phyloP scores from a whole-genome alignment of 1,140 invertebrate genomes.

The Lordiphosa collinella region DNA sequence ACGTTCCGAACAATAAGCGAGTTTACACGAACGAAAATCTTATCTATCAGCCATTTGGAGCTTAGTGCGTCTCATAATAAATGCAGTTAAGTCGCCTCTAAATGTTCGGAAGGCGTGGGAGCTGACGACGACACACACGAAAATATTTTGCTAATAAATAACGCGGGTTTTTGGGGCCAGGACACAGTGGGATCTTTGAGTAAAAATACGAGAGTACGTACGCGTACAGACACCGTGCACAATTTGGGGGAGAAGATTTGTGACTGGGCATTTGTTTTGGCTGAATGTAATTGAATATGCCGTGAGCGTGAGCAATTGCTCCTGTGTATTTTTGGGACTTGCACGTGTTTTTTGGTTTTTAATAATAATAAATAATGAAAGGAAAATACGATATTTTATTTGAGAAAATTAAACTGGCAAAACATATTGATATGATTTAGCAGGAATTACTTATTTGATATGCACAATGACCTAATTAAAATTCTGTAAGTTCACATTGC shows the following conservation, averaged over 20 bases:
- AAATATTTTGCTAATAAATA: conserved; percentile 63
- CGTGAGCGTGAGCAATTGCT: background rate
- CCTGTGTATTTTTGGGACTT: too few relatives aligned
- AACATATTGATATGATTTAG: background rate
- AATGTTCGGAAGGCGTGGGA: conserved; percentile 29
- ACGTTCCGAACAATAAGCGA: background rate
- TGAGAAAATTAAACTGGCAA: background rate
- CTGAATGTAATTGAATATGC: conserved; percentile 59
- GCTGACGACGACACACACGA: conserved; percentile 2
- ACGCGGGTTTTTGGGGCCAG: conserved; percentile 18
- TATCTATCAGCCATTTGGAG: conserved; percentile 50
- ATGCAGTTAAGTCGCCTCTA: conserved; percentile 58
- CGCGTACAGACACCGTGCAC: conserved; percentile 8
- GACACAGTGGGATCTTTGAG: conserved; percentile 2
- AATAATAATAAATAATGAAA: conserved; percentile 37
- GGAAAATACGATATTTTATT: conserved; percentile 16
- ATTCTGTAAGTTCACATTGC: too few relatives aligned
- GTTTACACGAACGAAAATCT: conserved; percentile 29
- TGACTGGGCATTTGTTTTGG: conserved; percentile 60
- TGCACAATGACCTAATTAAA: too few relatives aligned
- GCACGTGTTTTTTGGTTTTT: conserved; percentile 12
- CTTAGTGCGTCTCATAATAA: conserved; percentile 66
- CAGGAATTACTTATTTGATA: too few relatives aligned
- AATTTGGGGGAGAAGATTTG: conserved; percentile 41
- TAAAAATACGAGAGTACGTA: background rate